These are phyloP conservation scores for Drosophila burlai DNA, from an alignment of 1,140 invertebrate species.

Conservation along the genomic window DNA sequence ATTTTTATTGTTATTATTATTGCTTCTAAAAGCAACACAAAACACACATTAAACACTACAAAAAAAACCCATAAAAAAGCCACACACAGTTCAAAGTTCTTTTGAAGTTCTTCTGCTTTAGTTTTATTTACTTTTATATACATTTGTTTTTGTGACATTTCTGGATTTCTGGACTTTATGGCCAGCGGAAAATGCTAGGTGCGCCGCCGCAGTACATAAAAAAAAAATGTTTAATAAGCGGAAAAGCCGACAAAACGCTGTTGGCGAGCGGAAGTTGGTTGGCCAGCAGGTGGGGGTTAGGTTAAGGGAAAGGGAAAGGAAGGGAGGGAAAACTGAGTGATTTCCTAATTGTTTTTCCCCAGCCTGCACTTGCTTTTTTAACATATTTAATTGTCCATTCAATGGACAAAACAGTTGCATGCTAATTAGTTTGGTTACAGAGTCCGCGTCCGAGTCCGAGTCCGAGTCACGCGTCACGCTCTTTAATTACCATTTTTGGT, in stretches of 20 bases:
- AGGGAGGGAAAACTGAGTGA: not conserved
- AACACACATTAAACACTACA: not conserved
- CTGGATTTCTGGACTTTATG: constrained; percentile 16
- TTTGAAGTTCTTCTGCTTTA: constrained; percentile 1
- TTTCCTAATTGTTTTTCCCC: constrained; percentile 21
- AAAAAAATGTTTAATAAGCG: constrained; percentile 68
- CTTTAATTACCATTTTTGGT: constrained; percentile 61
- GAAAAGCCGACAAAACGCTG: constrained; percentile 48
- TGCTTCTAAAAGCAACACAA: not conserved
- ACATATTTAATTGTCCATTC: constrained; percentile 25
- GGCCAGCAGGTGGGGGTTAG: not conserved
- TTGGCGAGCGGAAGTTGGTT: constrained; percentile 61
- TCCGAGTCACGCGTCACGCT: constrained; percentile 40
- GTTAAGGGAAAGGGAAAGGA: not conserved
- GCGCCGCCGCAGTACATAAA: constrained; percentile 5
- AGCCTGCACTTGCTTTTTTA: not conserved
- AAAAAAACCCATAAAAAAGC: constrained; percentile 7
- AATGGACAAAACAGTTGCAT: constrained; percentile 63
- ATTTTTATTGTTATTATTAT: too few species aligned
- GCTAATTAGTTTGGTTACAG: constrained; percentile 47
- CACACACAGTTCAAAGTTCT: constrained; percentile 4
- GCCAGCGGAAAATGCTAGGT: not conserved
- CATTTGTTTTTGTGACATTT: constrained; percentile 20
- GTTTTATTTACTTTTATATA: not conserved
- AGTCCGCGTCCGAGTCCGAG: not conserved